Base-by-base conservation (phyloP, 2,797 vertebrate species). In the Spinibarbus caldwelli region DNA sequence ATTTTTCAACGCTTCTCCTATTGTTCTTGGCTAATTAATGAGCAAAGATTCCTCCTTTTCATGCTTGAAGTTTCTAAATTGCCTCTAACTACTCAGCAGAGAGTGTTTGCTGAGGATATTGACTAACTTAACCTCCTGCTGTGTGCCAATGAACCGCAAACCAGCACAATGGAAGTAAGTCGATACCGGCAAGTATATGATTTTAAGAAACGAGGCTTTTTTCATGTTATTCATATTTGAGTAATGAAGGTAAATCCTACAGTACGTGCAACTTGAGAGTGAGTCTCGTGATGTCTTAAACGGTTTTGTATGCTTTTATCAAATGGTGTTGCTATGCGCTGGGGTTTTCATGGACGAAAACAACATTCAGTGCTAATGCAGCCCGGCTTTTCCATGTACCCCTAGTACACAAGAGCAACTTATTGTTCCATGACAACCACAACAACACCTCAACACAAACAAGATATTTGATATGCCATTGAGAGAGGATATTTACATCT, bases 161-260 rank as follows among this genome's bases (percentile, higher is more conserved):
- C 68, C 85, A 54, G 82, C 90, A 92, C 89, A 79, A 93, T 87
- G 89, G 87, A 89, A 90, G 90, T 94, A 90, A 90, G 90, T 94
- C 90, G 83, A 92, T 95, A 89, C 86, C 64, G 89, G 82, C 59
- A 77, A 78, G 88, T 91, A 90, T 90, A 92, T 91, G 90, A 93
- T 96, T 78, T 83, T 38, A 76, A 94, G 90, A 93, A 89, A 92
- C 93, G 93, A 91, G 90, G 90, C 93, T 93, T 93, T 93, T 68
- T 47, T 47, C 8, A 23, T 43, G 67, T 17, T 70, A 38, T 54
- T 84, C 45, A 77, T 76, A 83, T 84, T 78, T 52, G 71, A 38
- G 43, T 38, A 75, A 83, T 75, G 71, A 36, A 34, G 10, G 38
- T 71, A 72, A 47, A 68, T 68, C 78, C 11, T 68, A 66, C 54